Evolutionary conservation across 2,113 vertebrate species (phyloP).

Genomic region (Amblyornis subalaris): DNA sequence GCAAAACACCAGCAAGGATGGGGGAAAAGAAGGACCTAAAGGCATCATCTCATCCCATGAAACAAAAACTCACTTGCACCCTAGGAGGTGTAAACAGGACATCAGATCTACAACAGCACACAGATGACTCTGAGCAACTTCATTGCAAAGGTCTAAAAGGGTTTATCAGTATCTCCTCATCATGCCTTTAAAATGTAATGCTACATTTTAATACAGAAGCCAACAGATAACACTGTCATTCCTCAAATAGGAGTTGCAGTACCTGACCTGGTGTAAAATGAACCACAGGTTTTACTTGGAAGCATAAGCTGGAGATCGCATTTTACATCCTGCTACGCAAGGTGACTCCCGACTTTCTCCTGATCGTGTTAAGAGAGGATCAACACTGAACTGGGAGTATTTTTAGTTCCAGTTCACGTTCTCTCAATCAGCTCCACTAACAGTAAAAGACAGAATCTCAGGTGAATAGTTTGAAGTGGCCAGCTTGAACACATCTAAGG

Average conservation of each 20-base stretch:
- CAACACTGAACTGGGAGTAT: not conserved
- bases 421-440: not conserved
- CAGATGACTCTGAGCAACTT: not conserved
- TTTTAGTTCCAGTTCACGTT: constrained; percentile 8
- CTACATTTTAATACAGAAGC: not conserved
- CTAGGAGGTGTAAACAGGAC: not conserved
- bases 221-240: not conserved
- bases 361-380: not conserved
- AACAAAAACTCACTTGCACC: not conserved
- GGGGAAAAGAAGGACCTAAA: not conserved
- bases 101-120: not conserved
- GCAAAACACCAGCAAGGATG: not conserved
- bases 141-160: not conserved
- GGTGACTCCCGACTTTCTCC: not conserved
- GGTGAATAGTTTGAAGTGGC: not conserved
- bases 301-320: not conserved
- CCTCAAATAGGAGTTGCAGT: not conserved
- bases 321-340: not conserved
- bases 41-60: not conserved
- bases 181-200: not conserved
- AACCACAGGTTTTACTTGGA: not conserved
- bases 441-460: not conserved
- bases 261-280: not conserved
- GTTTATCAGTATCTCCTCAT: not conserved
- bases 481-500: not conserved